Evolutionary conservation across 2,888 invertebrate genomes (phyloP), one percentile per base, ranked within the genome.

Genomic region (Dicycla oo): DNA sequence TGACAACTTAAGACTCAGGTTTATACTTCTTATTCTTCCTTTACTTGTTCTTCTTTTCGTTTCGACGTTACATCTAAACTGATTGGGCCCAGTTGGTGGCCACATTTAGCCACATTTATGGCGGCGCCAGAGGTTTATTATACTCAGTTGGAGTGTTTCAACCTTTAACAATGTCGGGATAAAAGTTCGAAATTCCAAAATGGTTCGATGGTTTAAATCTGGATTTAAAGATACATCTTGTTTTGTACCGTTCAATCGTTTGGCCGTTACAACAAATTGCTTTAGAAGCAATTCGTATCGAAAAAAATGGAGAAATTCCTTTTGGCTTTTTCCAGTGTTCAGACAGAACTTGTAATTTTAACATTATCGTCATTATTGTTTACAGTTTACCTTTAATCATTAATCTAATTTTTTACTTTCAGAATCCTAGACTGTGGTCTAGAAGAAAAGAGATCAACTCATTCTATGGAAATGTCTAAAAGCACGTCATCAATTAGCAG

Each of bases 391-490:
- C 18, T 23, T 18, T 23, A 18, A 30, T 58, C 23, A 23, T 30
- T 3, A 62, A 30, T 47, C 0, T 30, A 30, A 45, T 1, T 49
- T 15, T 62, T 62, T 18, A 18, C 6, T 62, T 62, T 34, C 87
- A 95, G 96, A 86, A 93, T 96, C 70, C 84, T 95, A 72, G 96
- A 96, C 53, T 93, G 93, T 60, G 94, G 94, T 47, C 81, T 95
- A 68, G 94, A 95, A 76, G 96, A 96, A 72, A 95, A 94, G 80
- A 88, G 93, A 80, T 91, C 94, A 56, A 89, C 92, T 45, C 95
- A 94, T 80, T 93, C 94, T 7, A 96, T 96, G 93, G 96, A 96
- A 88, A 96, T 96, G 96, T 96, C 96, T 3, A 96, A 94, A 83
- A 96, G 96, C 86, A 96, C 96, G 8, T 96, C 96, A 0, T 94